phyloP scores from a whole-genome alignment of 2,888 invertebrate species.

The Watsonalla cultraria region DNA sequence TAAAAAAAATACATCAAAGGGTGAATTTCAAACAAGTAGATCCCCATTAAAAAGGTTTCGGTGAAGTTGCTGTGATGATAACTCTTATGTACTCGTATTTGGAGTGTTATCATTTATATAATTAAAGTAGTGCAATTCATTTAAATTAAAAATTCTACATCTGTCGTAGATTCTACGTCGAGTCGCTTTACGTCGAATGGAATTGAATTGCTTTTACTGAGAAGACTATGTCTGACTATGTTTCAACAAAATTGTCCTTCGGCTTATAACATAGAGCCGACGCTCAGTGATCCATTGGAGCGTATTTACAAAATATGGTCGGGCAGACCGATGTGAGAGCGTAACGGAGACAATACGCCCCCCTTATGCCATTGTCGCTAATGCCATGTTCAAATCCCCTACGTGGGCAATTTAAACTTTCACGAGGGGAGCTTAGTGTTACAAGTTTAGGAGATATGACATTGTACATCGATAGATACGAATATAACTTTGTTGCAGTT shows the following conservation, averaged over 20 bases:
- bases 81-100: too few species aligned
- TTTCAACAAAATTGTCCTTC: neutral
- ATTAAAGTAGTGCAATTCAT: too few species aligned
- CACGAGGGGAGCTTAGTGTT: constrained; percentile 19
- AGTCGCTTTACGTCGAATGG: too few species aligned
- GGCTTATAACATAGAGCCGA: constrained; percentile 7
- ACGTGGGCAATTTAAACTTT: constrained; percentile 44
- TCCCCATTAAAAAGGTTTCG: too few species aligned
- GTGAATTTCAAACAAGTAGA: too few species aligned
- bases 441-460: neutral
- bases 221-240: too few species aligned
- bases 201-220: too few species aligned
- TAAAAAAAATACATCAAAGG: too few species aligned
- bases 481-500: neutral
- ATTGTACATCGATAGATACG: neutral
- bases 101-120: too few species aligned
- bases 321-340: constrained; percentile 20
- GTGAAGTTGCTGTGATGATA: too few species aligned
- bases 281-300: constrained; percentile 2
- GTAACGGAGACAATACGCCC: constrained; percentile 22
- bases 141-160: too few species aligned
- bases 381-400: constrained; percentile 35
- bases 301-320: constrained; percentile 36
- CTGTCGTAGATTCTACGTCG: too few species aligned
- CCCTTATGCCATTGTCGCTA: constrained; percentile 37